Evolutionary conservation across 1,140 invertebrate species (phyloP), one percentile per base, ranked within the genome.

Genomic region (Eupeodes corollae): DNA sequence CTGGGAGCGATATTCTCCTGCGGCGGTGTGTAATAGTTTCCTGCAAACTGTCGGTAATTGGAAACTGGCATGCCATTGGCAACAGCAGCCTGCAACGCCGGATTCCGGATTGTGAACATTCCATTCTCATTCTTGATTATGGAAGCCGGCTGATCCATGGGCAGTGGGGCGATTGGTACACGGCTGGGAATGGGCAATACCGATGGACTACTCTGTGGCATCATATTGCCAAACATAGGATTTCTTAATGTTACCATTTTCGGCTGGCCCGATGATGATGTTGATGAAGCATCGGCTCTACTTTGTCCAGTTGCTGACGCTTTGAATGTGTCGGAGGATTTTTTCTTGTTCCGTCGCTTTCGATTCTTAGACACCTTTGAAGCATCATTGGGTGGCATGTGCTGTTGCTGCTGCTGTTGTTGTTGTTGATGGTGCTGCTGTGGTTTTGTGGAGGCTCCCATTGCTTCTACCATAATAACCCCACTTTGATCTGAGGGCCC

Each of bases 71-170:
- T 40, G 5, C 59, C 61, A 53, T 57, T 68, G 14, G 63, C 61
- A 9, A 66, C 63, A 2, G 65, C 66, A 44, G 65, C 63, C 47
- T 68, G 66, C 38, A 68, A 41, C 11, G 62, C 63, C 0, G 84
- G 83, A 69, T 84, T 86, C 13, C 85, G 71, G 32, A 88, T 88
- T 0, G 85, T 88, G 34, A 86, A 86, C 83, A 87, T 88, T 11
- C 80, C 80, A 54, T 82, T 81, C 51, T 81, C 80, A 39, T 79
- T 78, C 54, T 79, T 81, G 56, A 82, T 81, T 48, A 83, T 83
- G 1, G 79, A 77, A 2, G 79, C 79, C 1, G 72, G 60, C 49
- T 64, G 62, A 52, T 70, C 65, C 51, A 66, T 58, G 10, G 56
- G 46, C 47, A 67, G 53, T 14, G 59, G 50, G 31, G 58, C 48